Percentiles rank a stretch among this genome's conserved stretches.
These are phyloP conservation scores for Athripsodes cinereus DNA, from an alignment of 2,888 invertebrate genomes.

Conservation along the genomic window DNA sequence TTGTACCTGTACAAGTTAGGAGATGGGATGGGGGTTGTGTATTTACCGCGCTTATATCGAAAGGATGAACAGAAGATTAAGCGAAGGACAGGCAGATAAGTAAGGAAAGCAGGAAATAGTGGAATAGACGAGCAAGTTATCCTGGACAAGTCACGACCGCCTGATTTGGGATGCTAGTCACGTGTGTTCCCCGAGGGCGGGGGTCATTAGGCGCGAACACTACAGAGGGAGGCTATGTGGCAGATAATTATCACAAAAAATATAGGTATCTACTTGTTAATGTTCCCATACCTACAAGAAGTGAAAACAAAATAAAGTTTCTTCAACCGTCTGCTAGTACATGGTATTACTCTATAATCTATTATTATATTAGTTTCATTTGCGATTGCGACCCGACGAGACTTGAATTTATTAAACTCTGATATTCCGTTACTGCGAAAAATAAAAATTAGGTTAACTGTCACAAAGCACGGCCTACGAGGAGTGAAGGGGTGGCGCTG, in stretches of 20 bases:
- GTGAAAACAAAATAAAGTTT: neutral
- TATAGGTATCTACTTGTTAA: too few species aligned
- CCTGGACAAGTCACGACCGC: neutral
- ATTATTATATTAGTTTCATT: neutral
- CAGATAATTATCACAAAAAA: neutral
- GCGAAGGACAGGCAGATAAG: neutral
- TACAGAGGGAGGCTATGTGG: neutral
- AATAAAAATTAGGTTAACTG: slow-evolving; percentile 1
- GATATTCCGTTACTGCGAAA: neutral
- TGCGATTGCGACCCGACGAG: neutral
- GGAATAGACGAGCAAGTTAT: neutral
- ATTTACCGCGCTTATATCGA: too few species aligned
- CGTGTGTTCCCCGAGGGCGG: neutral
- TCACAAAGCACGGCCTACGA: neutral
- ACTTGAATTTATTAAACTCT: too few species aligned
- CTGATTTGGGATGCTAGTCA: neutral
- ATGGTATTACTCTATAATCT: neutral
- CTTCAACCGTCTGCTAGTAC: neutral
- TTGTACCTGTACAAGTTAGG: too few species aligned
- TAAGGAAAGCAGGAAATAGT: neutral
- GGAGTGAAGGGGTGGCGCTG: neutral
- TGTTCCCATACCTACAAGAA: neutral
- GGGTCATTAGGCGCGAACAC: neutral
- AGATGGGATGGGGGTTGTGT: too few species aligned
- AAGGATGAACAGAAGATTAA: neutral